Percentiles rank a stretch among this genome's conserved stretches.
Evolutionary conservation across 2,113 vertebrate genomes (phyloP).

Genomic region (Thomomys bottae): DNA sequence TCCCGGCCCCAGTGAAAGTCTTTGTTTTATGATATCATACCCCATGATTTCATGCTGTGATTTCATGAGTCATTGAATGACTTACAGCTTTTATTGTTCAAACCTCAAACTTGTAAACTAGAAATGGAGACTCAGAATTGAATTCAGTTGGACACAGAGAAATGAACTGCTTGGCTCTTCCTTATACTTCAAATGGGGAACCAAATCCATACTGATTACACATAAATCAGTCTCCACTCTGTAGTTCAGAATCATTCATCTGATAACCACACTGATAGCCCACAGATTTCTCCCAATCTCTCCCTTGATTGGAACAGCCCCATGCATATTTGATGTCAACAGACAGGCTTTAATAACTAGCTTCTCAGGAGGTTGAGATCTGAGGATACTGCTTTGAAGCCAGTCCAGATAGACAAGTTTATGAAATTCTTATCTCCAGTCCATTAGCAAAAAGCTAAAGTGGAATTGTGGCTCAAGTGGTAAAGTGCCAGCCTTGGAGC

Average conservation of each 20-base stretch:
- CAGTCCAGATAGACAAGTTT: too few species aligned
- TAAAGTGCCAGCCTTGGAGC: too few species aligned
- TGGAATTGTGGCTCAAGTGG: too few species aligned
- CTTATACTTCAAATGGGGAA: not conserved
- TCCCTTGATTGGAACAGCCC: conserved; percentile 25
- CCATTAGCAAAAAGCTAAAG: too few species aligned
- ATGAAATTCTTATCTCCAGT: too few species aligned
- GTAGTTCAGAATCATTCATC: not conserved
- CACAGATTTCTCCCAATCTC: not conserved
- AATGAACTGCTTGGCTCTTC: not conserved
- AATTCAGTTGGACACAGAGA: not conserved
- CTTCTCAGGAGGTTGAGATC: too few species aligned
- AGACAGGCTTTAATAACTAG: conserved; percentile 17
- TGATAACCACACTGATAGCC: not conserved
- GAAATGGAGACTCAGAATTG: not conserved
- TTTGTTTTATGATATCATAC: too few species aligned
- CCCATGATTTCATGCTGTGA: too few species aligned
- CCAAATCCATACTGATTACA: not conserved
- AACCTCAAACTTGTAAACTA: not conserved
- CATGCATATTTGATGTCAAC: conserved; percentile 38
- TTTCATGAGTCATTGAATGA: not conserved
- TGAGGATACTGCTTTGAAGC: too few species aligned
- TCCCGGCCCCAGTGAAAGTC: too few species aligned
- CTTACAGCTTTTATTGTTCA: not conserved
- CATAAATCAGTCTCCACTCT: not conserved